These are phyloP conservation scores for Perca schrenkii DNA, from an alignment of 2,113 vertebrate genomes.

Conservation along the genomic window DNA sequence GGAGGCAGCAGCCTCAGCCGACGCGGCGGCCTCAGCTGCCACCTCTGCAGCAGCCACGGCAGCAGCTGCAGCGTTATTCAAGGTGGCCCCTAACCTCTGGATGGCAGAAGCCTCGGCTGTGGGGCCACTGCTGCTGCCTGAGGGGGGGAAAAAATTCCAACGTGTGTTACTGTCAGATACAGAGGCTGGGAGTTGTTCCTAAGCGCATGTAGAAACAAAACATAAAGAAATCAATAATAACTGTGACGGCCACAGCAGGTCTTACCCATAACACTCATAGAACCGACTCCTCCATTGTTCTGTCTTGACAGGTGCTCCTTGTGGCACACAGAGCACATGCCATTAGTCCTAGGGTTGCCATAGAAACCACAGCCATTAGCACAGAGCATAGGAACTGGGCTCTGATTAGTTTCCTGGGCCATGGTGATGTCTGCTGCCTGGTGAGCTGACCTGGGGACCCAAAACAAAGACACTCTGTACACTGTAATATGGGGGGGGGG, in stretches of 20 bases:
- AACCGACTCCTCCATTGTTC: slow-evolving; percentile 87
- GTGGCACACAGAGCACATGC: slow-evolving; percentile 93
- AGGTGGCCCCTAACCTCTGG: slow-evolving; percentile 90
- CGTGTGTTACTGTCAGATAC: not conserved
- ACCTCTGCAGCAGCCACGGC: slow-evolving; percentile 83
- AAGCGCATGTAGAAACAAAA: not conserved
- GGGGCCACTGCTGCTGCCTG: slow-evolving; percentile 87
- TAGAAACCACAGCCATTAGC: slow-evolving; percentile 92
- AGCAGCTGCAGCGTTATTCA: slow-evolving; percentile 87
- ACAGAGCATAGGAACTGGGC: slow-evolving; percentile 89
- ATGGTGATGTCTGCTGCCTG: slow-evolving; percentile 76
- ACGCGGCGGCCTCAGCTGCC: slow-evolving; percentile 80
- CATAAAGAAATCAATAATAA: not conserved
- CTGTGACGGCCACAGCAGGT: slow-evolving; percentile 11
- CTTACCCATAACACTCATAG: slow-evolving; percentile 85
- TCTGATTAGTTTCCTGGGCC: slow-evolving; percentile 93
- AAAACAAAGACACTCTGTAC: slow-evolving; percentile 12
- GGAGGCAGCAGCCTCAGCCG: slow-evolving; percentile 83
- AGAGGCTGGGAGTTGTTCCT: not conserved
- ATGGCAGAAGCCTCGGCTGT: slow-evolving; percentile 89
- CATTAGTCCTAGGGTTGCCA: slow-evolving; percentile 91
- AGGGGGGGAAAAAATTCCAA: slow-evolving; percentile 11
- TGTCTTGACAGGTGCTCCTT: slow-evolving; percentile 91
- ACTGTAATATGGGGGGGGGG: too few relatives aligned
- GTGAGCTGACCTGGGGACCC: slow-evolving; percentile 51